Conservation (phyloP, 2,888 invertebrate species). For the Phytoseiulus persimilis region DNA sequence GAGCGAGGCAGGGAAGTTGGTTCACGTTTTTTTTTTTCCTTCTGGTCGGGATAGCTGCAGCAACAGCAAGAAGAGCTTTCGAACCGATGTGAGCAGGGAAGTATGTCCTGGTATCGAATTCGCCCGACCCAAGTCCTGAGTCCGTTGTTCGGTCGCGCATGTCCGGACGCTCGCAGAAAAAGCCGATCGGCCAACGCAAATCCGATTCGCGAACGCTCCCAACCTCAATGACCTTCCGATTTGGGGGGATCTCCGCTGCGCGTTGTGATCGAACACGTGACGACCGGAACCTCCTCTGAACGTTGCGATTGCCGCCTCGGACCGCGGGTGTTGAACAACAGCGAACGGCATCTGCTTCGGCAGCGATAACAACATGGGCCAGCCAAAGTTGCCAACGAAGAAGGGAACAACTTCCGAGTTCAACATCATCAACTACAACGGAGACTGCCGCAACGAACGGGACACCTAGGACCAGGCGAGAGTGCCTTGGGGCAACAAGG, state of each 20-base stretch:
- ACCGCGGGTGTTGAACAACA: neutral
- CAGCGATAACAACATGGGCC: neutral
- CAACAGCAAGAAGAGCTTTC: neutral
- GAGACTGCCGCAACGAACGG: neutral
- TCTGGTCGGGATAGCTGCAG: neutral
- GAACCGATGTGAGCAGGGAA: neutral
- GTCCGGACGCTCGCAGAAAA: too few species aligned
- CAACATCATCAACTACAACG: neutral
- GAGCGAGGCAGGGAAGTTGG: neutral
- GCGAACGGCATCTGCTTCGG: neutral
- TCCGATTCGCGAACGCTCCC: too few species aligned
- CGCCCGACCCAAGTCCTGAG: neutral
- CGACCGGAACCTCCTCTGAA: neutral
- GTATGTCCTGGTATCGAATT: neutral
- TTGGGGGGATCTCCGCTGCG: too few species aligned
- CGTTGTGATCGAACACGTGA: neutral
- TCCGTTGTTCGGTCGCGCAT: neutral
- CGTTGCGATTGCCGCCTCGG: neutral
- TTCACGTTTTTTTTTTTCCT: too few species aligned
- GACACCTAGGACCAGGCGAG: neutral
- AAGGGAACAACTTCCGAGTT: neutral
- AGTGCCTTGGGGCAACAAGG: neutral
- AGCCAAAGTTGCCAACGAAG: neutral
- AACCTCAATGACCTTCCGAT: too few species aligned
- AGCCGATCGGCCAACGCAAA: too few species aligned